Evolutionary conservation across 2,113 vertebrate species (phyloP).

Genomic region (Seriola dumerili): DNA sequence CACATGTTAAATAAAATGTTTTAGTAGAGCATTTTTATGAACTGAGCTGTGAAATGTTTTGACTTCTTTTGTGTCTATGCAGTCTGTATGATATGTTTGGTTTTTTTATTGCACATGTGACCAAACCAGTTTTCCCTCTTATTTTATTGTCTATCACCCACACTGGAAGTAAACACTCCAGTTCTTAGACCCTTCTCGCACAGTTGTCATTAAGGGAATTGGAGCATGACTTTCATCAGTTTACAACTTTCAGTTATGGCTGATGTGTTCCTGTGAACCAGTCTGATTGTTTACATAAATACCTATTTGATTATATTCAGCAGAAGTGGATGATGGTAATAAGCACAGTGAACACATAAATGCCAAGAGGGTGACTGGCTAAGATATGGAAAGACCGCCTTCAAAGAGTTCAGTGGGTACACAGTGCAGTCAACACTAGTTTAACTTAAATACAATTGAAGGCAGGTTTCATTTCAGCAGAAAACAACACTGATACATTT

Average conservation of each 20-base stretch:
- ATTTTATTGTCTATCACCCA: not conserved
- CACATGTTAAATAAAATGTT: not conserved
- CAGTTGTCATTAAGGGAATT: not conserved
- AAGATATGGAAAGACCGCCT: not conserved
- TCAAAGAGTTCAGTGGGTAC: not conserved
- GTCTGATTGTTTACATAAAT: not conserved
- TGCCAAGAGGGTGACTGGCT: too few species aligned
- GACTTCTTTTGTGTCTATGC: not conserved
- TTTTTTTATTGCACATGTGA: not conserved
- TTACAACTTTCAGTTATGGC: not conserved
- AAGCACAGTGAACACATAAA: not conserved
- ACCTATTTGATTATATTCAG: not conserved
- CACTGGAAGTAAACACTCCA: not conserved
- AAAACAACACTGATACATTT: not conserved
- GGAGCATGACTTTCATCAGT: not conserved
- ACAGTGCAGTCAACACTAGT: not conserved
- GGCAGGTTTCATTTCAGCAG: not conserved
- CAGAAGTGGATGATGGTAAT: not conserved
- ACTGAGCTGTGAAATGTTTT: not conserved
- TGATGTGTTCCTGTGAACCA: too few species aligned
- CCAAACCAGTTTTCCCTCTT: not conserved
- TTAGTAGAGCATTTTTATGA: not conserved
- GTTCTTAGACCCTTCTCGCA: not conserved
- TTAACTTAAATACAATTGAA: not conserved
- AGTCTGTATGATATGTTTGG: not conserved